Evolutionary conservation across 2,113 vertebrate species (phyloP).

Genomic region (Myotis yumanensis): DNA sequence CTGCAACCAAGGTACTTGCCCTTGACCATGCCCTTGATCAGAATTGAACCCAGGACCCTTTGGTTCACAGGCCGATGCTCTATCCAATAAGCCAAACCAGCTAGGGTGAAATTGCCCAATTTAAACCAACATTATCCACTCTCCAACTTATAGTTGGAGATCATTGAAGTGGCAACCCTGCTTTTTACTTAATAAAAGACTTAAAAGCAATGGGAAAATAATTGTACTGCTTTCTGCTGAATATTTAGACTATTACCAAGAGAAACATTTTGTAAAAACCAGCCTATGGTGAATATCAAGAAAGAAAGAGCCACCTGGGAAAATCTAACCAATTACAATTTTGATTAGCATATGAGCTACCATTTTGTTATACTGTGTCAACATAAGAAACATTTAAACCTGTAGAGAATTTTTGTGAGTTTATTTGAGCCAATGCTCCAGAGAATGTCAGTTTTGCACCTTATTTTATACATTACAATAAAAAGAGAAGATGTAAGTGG

Average conservation of each 20-base stretch:
- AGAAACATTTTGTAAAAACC: constrained; percentile 16
- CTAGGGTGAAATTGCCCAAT: neutral
- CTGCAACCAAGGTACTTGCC: no score
- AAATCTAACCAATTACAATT: neutral
- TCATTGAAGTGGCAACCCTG: neutral
- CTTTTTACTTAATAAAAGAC: constrained; percentile 1
- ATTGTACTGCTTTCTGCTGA: neutral
- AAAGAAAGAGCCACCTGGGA: neutral
- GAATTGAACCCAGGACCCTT: no score
- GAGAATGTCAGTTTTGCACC: no score
- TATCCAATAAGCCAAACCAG: no score
- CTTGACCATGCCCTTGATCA: no score
- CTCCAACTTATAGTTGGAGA: neutral
- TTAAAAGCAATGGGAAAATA: neutral
- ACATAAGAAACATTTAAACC: neutral
- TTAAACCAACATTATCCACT: neutral
- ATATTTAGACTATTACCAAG: neutral
- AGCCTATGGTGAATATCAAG: neutral
- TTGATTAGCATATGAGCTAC: neutral
- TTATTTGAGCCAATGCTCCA: neutral
- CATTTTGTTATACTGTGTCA: neutral
- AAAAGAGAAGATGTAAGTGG: neutral
- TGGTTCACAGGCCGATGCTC: no score
- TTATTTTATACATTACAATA: neutral
- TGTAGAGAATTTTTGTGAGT: neutral